Evolutionary conservation across 2,888 invertebrate genomes (phyloP), one percentile per base, ranked within the genome.

Genomic region (Diarsia dahlii): DNA sequence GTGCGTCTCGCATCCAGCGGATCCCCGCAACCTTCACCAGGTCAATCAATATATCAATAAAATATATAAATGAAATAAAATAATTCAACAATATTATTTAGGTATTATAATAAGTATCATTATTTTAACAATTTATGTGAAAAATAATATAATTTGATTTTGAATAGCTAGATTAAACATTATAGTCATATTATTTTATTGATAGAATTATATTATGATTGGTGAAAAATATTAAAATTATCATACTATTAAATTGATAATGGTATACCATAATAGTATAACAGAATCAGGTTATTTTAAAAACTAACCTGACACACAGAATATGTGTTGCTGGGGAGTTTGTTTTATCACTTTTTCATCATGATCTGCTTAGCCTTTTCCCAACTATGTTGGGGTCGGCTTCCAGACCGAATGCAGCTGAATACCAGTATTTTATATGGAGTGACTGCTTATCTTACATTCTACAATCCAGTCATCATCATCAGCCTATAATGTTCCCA

Each of bases 111-210:
- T 34, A 46, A 45, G 34, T 34, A 58, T 60, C 20, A 56, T 56
- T 45, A 71, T 68, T 10, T 56, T 45, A 65, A 23, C 9, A 28
- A 79, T 79, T 82, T 74, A 79, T 79, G 67, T 60, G 34, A n/a
- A 67, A 75, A 39, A 62, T 78, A 74, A 82, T 58, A 66, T 46
- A 70, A 48, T 52, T 56, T 67, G 69, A 63, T 70, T 71, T 67
- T 63, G 52, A 81, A 82, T 82, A 39, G 70, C 62, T 23, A 63
- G 23, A 62, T 78, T 69, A 69, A 45, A 69, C 62, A 12, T 69
- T 70, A 58, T 20, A 73, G 23, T 58, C 58, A 73, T 65, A 60
- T 48, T 70, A 65, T 70, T 69, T 62, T 73, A 56, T 52, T 50
- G 5, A 52, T 70, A 70, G 60, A 28, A 28, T 28, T 2, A 28